A percentile compares a stretch with the other conserved stretches of the same genome.
Evolutionary conservation across 2,113 vertebrate genomes (phyloP).

Genomic region (Brachyhypopomus occidentalis): DNA sequence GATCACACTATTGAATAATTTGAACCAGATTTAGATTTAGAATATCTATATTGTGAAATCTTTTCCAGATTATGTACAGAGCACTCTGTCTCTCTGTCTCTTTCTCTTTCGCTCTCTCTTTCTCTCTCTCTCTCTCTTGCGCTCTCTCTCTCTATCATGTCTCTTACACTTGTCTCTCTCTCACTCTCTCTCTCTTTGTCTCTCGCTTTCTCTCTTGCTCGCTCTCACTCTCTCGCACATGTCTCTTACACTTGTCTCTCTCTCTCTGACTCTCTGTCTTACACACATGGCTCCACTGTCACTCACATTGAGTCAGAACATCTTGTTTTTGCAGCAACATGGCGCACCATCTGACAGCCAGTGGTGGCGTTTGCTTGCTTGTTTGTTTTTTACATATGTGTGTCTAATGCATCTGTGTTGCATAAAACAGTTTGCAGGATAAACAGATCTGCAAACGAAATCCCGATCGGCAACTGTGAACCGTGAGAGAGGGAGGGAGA

Average conservation of each 20-base stretch:
- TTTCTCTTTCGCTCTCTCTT: too few relatives aligned
- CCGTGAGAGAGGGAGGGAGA: background rate
- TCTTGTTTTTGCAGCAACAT: background rate
- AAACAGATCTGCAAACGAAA: background rate
- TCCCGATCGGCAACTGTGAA: background rate
- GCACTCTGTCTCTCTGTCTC: too few relatives aligned
- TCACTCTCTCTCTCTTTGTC: too few relatives aligned
- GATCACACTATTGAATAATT: too few relatives aligned
- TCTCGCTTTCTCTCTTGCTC: background rate
- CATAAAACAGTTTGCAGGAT: slow-evolving; percentile 13
- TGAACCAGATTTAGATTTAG: too few relatives aligned
- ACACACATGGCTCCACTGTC: background rate
- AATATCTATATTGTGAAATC: too few relatives aligned
- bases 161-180: too few relatives aligned
- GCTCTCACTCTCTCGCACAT: background rate
- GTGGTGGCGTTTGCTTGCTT: slow-evolving; percentile 1
- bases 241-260: background rate
- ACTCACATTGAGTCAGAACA: slow-evolving; percentile 15
- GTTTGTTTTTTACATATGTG: background rate
- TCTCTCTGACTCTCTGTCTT: background rate
- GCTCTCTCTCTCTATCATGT: too few relatives aligned
- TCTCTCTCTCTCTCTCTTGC: too few relatives aligned
- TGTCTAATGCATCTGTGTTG: background rate
- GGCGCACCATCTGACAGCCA: slow-evolving; percentile 12
- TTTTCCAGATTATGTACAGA: too few relatives aligned